Evolutionary conservation across 1,140 invertebrate species (phyloP), one percentile per base, ranked within the genome.

Genomic region (Druon quercuslanigerum): DNA sequence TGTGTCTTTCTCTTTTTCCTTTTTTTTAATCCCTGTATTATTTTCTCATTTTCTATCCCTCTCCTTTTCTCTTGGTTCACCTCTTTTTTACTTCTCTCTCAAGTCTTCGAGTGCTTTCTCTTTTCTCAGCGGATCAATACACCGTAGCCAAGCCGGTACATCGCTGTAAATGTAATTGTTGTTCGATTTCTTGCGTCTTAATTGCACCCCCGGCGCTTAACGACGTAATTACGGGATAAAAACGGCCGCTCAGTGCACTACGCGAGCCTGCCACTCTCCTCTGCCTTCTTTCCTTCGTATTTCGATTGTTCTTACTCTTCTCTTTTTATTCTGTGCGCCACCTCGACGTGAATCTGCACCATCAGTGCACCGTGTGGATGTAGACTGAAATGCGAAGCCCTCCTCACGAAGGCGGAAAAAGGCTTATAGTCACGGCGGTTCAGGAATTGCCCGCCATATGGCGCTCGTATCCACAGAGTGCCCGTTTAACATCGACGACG

Each of bases 131-230:
- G 86, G 88, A 90, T 90, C 89, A 87, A 90, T 90, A 90, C 83
- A 84, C 82, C 85, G 85, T 87, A 83, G 84, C 83, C 81, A 88
- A 87, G 81, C 80, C 76, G 81, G 81, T 74, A 66, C 25, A 40
- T 16, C 33, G 33, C 84, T 77, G 85, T 88, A 89, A 89, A 89
- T 87, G 85, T 86, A 87, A 88, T 88, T 87, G 87, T 89, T 89
- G 87, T 87, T 90, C 87, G 87, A 90, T 91, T 90, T 90, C 88
- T 89, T 89, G 83, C 83, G 85, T 86, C 86, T 89, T 90, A 90
- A 90, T 90, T 89, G 86, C 85, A 78, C 82, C 75, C 82, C 80
- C 84, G 81, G 82, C 84, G 86, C 84, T 88, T 87, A 90, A 90
- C 87, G 87, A 89, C 86, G 87, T 89, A 90, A 90, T 90, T 90